Base-by-base conservation (phyloP, 2,797 vertebrate genomes). In the Iguana delicatissima region DNA sequence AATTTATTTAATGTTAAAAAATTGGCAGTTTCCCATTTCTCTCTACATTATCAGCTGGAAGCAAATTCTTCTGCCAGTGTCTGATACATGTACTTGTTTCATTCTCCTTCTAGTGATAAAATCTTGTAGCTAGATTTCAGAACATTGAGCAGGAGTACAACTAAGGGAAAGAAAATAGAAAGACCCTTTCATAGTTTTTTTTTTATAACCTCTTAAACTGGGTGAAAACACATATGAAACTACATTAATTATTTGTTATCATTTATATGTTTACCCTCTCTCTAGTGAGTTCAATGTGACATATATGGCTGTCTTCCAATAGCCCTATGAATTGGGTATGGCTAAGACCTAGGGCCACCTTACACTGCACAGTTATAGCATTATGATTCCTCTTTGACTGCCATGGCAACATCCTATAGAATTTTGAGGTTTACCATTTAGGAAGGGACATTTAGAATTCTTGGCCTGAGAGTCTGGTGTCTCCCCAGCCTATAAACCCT, bases 1-100 rank as follows among this genome's bases (percentile, higher is more conserved):
- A 42, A 29, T 9, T 81, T 94, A 80, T 73, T 91, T 89, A 74
- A 90, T 90, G 1, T 83, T 77, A 57, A 77, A 69, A 8, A 57
- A n/a, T 86, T 73, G 85, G 42, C 50, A 57, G 6, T 64, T 80
- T 57, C 89, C 46, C 69, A 81, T 35, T 93, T 91, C 14, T 64
- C 16, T 72, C 57, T 73, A 50, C 4, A 29, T 24, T 64, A 62
- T 87, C 50, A 82, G n/a, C 14, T 50, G 8, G 73, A 80, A 85
- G 46, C 16, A 67, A 84, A 26, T 86, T 73, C 38, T 14, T 85
- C 50, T 90, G 84, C 29, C 67, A 90, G n/a, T 20, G 35, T 42
- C 69, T 85, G 67, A 14, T 69, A 67, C 14, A 89, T 77, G 52
- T 16, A 52, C 32, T 77, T 64, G n/a, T 74, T 89, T 84, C 46